Base-by-base conservation (phyloP, 2,797 vertebrate species). In the Kryptopterus vitreolus region DNA sequence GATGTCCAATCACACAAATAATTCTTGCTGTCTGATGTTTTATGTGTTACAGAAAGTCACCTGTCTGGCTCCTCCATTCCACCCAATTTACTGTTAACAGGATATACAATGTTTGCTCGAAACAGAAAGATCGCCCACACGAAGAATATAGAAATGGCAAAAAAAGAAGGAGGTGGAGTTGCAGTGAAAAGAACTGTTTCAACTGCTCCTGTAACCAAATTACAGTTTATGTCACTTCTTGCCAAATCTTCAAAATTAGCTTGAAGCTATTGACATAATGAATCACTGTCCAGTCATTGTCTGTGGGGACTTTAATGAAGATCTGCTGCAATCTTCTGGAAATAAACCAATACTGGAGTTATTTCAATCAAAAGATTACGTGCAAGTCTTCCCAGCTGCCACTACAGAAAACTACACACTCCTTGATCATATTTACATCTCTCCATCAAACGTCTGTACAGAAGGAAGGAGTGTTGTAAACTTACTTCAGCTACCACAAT, bases 401-500 rank as follows among this genome's bases (percentile, higher is more conserved):
- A 16, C 26, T 2, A 61, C 26, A 16, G 72, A 85, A 1, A 86
- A 82, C 7, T 69, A 82, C 46, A 82, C 65, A 57, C 63, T 84
- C 11, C 29, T 84, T 4, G 82, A 87, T 68, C 43, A 22, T 15
- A 59, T 88, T 3, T 85, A 78, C 52, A 75, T 82, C 22, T 85
- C 78, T 2, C 1, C 7, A 3, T 63, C 76, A 38, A 62, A 80
- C 11, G 4, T 13, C 0, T 63, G 74, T 72, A 4, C 69, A 15
- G 62, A 73, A 9, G n/a, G 73, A 77, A 29, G 86, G 76, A 8
- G 58, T 82, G 15, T 29, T 81, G 16, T 66, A 79, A 2, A 77
- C 73, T 0, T 82, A 82, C 16, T 75, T 82, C 65, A 88, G 85
- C 15, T 85, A 87, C 29, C 85, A 82, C 15, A 66, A 77, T n/a